phyloP scores from a whole-genome alignment of 2,888 invertebrate genomes.

The Hartigia nigra region DNA sequence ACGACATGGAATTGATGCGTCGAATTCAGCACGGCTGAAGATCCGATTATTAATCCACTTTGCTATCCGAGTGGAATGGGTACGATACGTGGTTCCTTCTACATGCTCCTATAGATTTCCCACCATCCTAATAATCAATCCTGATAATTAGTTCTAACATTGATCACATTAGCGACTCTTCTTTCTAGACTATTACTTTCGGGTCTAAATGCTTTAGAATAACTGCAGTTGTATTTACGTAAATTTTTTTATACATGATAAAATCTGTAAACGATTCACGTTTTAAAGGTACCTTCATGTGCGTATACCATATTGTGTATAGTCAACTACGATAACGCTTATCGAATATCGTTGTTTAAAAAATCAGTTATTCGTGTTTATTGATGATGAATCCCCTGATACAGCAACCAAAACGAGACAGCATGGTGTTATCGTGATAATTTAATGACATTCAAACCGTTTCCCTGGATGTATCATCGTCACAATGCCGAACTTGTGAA shows the following conservation, averaged over 20 bases:
- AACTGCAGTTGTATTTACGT: neutral
- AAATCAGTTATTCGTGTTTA: neutral
- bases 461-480: neutral
- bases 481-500: neutral
- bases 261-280: neutral
- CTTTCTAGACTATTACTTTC: too few species aligned
- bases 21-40: neutral
- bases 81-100: too few species aligned
- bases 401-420: neutral
- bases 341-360: neutral
- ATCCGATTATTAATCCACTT: neutral
- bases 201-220: neutral
- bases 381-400: neutral
- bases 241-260: neutral
- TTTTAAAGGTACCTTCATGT: neutral
- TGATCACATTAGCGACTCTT: too few species aligned
- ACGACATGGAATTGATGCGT: constrained; percentile 16
- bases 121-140: neutral
- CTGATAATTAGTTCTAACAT: neutral
- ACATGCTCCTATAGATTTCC: neutral
- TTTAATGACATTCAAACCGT: neutral
- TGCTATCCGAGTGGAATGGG: neutral
- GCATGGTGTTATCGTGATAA: neutral
- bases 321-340: neutral
- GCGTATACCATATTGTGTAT: neutral